These are phyloP conservation scores for Noctua pronuba DNA, from an alignment of 2,888 invertebrate species.

Conservation along the genomic window DNA sequence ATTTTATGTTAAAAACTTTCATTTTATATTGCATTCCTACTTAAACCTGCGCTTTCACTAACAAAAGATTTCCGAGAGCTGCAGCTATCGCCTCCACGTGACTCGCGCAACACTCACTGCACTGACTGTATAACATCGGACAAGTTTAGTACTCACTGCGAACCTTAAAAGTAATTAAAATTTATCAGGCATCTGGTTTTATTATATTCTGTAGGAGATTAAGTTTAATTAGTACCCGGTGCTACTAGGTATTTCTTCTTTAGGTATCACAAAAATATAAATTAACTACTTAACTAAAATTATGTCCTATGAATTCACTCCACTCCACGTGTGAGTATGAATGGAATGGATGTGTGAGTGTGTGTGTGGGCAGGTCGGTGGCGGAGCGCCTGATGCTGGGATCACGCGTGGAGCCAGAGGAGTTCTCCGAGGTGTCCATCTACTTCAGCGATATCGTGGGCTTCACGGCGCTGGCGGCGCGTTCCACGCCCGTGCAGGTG, in stretches of 20 bases:
- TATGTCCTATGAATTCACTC: not conserved
- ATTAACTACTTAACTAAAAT: not conserved
- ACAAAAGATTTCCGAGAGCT: too few species aligned
- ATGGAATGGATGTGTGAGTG: not conserved
- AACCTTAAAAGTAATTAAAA: not conserved
- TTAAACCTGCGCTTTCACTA: too few species aligned
- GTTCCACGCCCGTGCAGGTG: constrained; percentile 97
- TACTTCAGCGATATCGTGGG: constrained; percentile 98
- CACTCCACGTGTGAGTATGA: not conserved
- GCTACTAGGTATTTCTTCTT: not conserved
- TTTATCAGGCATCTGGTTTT: not conserved
- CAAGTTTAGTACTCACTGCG: not conserved
- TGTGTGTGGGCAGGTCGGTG: constrained; percentile 92
- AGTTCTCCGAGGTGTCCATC: constrained; percentile 97
- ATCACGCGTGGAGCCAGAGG: constrained; percentile 97
- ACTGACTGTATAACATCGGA: not conserved
- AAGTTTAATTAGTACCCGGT: not conserved
- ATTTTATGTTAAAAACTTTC: too few species aligned
- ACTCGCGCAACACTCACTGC: too few species aligned
- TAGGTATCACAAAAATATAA: not conserved
- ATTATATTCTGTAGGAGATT: not conserved
- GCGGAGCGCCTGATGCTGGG: constrained; percentile 97
- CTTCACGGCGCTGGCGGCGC: constrained; percentile 97
- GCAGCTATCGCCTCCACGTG: too few species aligned
- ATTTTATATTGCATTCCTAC: too few species aligned